Conservation (phyloP, 2,797 vertebrate genomes). For the Botia almorhae region DNA sequence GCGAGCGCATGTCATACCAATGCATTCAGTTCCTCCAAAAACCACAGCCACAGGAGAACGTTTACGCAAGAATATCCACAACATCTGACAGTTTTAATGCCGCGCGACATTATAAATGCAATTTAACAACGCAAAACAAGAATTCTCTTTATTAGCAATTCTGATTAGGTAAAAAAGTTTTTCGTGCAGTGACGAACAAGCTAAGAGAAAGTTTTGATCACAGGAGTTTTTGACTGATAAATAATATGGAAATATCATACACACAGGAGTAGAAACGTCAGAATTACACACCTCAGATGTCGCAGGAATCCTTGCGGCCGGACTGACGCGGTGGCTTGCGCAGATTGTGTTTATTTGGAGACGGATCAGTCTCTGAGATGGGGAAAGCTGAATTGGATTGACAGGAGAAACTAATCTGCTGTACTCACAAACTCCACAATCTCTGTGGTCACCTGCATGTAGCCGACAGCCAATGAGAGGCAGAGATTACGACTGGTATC, state of each 20-base stretch:
- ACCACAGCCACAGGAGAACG: background rate
- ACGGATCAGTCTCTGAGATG: conserved; percentile 41
- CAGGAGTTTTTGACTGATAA: background rate
- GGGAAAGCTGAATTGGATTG: conserved; percentile 58
- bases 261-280: background rate
- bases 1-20: background rate
- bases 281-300: conserved; percentile 44
- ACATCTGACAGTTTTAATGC: too few relatives aligned
- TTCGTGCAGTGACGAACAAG: too few relatives aligned
- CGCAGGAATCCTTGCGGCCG: conserved; percentile 7
- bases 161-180: too few relatives aligned
- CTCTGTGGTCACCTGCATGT: conserved; percentile 28
- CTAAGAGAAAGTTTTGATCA: too few relatives aligned
- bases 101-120: background rate
- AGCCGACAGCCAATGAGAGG: conserved; percentile 38
- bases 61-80: background rate
- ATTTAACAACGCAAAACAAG: too few relatives aligned
- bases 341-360: conserved; percentile 51
- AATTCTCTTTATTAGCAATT: too few relatives aligned
- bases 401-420: conserved; percentile 52
- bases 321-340: conserved; percentile 24
- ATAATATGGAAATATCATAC: background rate
- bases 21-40: background rate
- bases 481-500: conserved; percentile 32
- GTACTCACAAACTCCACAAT: conserved; percentile 14